Percentiles rank a stretch among this genome's conserved stretches.
These are phyloP conservation scores for Carterocephalus palaemon DNA, from an alignment of 2,888 invertebrate genomes.

Conservation along the genomic window DNA sequence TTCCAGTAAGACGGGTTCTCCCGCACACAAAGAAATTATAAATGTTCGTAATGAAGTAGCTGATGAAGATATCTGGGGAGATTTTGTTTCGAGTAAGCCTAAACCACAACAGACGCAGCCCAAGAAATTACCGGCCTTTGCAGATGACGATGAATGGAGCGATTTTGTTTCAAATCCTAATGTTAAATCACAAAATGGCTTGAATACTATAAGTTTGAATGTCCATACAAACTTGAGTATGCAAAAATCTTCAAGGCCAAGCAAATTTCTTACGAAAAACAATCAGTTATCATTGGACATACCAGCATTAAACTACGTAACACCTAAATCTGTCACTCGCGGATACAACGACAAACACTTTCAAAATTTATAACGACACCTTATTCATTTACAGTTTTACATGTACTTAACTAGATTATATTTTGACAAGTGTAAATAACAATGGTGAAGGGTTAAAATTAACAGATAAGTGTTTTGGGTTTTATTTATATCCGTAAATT, in stretches of 20 bases:
- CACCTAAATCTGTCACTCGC: constrained; percentile 61
- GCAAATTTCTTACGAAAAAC: constrained; percentile 47
- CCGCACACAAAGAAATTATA: constrained; percentile 50
- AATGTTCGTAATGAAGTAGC: constrained; percentile 39
- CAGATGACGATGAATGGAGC: constrained; percentile 73
- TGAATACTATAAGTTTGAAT: constrained; percentile 71
- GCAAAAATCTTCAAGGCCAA: constrained; percentile 50
- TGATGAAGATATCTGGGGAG: constrained; percentile 81
- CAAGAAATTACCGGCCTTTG: constrained; percentile 49
- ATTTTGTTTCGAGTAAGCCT: constrained; percentile 77
- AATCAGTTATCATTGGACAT: constrained; percentile 60
- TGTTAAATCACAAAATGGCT: constrained; percentile 64
- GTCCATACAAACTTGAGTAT: constrained; percentile 66
- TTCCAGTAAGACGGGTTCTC: constrained; percentile 57
- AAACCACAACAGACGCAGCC: constrained; percentile 45
- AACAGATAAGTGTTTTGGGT: constrained; percentile 36
- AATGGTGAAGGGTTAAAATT: constrained; percentile 51
- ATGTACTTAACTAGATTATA: constrained; percentile 55
- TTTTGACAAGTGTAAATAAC: constrained; percentile 53
- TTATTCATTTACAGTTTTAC: constrained; percentile 37
- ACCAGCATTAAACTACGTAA: constrained; percentile 69
- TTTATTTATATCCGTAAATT: constrained; percentile 21
- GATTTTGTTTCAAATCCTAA: constrained; percentile 71
- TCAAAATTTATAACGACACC: constrained; percentile 74
- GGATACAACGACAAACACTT: constrained; percentile 69